Conservation (phyloP, 2,113 vertebrate species). For the Sporophila hypoxantha region DNA sequence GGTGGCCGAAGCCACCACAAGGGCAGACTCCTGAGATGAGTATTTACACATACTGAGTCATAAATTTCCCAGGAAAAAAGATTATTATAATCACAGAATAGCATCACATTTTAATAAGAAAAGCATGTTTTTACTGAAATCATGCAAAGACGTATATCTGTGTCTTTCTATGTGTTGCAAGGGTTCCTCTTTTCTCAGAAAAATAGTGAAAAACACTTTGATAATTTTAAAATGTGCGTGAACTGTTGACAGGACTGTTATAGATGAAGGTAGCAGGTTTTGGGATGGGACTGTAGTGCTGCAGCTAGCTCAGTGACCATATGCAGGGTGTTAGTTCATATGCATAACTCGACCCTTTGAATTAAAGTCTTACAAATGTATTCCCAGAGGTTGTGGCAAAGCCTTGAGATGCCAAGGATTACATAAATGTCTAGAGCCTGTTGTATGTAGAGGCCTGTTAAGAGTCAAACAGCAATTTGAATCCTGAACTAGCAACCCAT, state of each 20-base stretch:
- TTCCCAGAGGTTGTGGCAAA: neutral
- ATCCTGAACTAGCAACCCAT: neutral
- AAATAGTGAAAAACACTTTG: neutral
- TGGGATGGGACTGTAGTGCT: neutral
- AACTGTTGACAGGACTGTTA: neutral
- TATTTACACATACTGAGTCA: constrained; percentile 14
- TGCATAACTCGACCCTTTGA: neutral
- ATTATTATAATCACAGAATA: neutral
- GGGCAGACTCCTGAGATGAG: neutral
- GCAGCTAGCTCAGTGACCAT: neutral
- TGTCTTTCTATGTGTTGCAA: neutral
- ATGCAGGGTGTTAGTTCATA: neutral
- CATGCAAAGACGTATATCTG: neutral
- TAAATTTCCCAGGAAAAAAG: neutral
- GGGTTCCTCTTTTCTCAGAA: neutral
- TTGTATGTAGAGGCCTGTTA: neutral
- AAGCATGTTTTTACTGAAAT: constrained; percentile 24
- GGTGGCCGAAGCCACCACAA: neutral
- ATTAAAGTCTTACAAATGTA: neutral
- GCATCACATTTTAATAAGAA: constrained; percentile 12
- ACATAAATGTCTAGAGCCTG: neutral
- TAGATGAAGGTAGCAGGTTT: neutral
- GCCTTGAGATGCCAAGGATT: neutral
- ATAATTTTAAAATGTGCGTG: neutral
- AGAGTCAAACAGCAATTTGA: neutral